Evolutionary conservation across 2,113 vertebrate species (phyloP), one percentile per base, ranked within the genome.

Genomic region (Eretmochelys imbricata): DNA sequence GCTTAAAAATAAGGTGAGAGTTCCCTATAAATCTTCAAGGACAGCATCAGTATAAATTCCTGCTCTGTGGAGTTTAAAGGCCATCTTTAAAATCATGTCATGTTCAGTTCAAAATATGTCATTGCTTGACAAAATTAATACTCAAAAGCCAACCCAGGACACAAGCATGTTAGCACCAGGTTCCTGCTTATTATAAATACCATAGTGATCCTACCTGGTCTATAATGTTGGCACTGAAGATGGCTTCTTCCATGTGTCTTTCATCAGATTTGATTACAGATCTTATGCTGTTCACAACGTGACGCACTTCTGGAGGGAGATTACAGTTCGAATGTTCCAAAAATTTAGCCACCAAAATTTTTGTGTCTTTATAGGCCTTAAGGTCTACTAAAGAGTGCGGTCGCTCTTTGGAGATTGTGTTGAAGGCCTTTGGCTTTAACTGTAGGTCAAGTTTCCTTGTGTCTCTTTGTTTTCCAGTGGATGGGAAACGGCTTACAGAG

Each of bases 341-440:
- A 96, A 99, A 99, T 85, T 99, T 99, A 57, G 99, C 99, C 98
- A 99, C 99, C 97, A 99, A 95, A 82, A 99, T 99, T 98, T 99
- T 99, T 89, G 99, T 98, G 98, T 99, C 99, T 95, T 99, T 98
- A 92, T 99, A 99, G 96, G 99, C 98, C 97, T 99, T 99, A 79
- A 99, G 98, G 98, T 99, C 99, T 89, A 98, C 99, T 91, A 99
- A 95, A 6, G 99, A 99, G 93, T 96, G 98, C 0, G 98, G 99
- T 31, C 98, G 98, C 87, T 99, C 99, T 35, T 98, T 98, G 80
- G 98, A 97, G 91, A 95, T 90, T 3, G 80, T 93, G 80, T 95
- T 98, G 57, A 98, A 96, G 69, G 98, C 95, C 93, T 98, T 98
- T 49, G 98, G 96, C 98, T 99, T 99, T n/a, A 97, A 95, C 27